These are phyloP conservation scores for Gymnothorax javanicus DNA, from an alignment of 2,797 vertebrate genomes.

Conservation along the genomic window DNA sequence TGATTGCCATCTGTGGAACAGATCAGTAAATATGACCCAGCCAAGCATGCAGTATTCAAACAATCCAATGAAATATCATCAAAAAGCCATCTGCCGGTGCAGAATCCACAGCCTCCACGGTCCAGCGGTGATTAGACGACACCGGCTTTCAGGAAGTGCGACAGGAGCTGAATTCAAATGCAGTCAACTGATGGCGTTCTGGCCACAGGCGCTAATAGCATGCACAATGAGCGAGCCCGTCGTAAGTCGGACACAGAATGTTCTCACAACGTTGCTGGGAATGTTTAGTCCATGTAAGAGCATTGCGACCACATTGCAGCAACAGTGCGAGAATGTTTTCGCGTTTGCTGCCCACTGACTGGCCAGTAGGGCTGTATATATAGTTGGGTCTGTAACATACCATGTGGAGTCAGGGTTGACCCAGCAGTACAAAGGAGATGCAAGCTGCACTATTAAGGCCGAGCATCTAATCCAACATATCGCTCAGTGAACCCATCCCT, in stretches of 20 bases:
- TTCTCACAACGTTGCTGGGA: no score
- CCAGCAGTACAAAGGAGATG: background rate
- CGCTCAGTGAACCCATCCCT: background rate
- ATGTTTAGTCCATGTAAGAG: no score
- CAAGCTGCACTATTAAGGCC: background rate
- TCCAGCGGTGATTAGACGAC: slow-evolving; percentile 8
- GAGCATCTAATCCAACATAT: background rate
- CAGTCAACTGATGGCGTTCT: background rate
- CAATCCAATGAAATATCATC: slow-evolving; percentile 12
- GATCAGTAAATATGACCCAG: slow-evolving; percentile 12
- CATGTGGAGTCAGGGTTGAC: background rate
- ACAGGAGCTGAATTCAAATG: slow-evolving; percentile 8
- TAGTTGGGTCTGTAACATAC: slow-evolving; percentile 16
- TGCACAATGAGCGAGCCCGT: background rate
- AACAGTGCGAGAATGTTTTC: background rate
- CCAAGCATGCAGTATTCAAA: background rate
- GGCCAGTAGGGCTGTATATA: background rate
- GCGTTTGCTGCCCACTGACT: background rate
- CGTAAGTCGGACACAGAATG: background rate
- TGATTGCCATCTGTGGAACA: slow-evolving; percentile 18
- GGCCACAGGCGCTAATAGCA: background rate
- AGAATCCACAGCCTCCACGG: background rate
- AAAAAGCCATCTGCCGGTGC: slow-evolving; percentile 2
- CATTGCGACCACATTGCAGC: no score
- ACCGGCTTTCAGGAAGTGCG: background rate